Evolutionary conservation across 2,888 invertebrate genomes (phyloP).

Genomic region (Melipona beecheii): DNA sequence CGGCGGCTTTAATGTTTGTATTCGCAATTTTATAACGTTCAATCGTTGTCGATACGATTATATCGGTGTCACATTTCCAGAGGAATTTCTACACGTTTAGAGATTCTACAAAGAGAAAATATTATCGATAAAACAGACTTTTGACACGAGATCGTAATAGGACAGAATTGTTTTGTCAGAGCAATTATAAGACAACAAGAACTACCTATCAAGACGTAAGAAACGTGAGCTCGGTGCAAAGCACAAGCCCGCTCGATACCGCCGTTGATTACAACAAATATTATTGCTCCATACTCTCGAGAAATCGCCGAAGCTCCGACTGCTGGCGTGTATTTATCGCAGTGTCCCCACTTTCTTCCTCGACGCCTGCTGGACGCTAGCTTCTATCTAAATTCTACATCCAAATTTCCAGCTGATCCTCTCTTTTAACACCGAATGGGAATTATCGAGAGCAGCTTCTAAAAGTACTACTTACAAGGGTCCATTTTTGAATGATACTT

Average conservation of each 20-base stretch:
- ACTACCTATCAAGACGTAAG: neutral
- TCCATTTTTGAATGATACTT: too few relatives aligned
- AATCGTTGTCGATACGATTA: neutral
- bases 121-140: neutral
- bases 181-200: neutral
- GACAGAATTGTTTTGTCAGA: too few relatives aligned
- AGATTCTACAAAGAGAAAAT: neutral
- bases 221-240: too few relatives aligned
- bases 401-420: too few relatives aligned
- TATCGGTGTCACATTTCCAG: neutral
- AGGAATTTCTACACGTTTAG: neutral
- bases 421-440: neutral
- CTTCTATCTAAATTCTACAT: neutral
- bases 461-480: too few relatives aligned
- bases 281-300: neutral
- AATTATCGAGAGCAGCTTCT: too few relatives aligned
- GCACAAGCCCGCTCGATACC: neutral
- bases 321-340: conserved; percentile 11
- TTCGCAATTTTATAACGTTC: neutral
- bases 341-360: neutral
- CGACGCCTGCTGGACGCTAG: neutral
- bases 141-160: too few relatives aligned
- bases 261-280: neutral
- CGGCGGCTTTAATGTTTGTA: neutral
- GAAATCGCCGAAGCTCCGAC: neutral